Percentiles rank a stretch among this genome's conserved stretches.
These are phyloP conservation scores for Gnatocerus cornutus DNA, from an alignment of 2,888 invertebrate genomes.

Conservation along the genomic window DNA sequence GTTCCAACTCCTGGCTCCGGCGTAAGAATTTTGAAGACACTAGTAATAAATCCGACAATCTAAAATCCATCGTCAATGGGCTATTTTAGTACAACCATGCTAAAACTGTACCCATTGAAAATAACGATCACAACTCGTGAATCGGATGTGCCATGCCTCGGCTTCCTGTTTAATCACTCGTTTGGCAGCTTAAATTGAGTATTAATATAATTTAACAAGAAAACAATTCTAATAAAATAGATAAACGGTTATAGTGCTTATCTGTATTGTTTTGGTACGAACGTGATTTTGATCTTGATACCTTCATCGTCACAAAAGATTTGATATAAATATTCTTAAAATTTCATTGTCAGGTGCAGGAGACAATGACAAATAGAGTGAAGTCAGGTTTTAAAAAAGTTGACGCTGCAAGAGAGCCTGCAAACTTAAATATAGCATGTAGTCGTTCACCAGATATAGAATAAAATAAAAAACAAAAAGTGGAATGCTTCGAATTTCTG, in stretches of 20 bases:
- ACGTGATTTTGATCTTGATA: too few relatives aligned
- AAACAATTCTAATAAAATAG: background rate
- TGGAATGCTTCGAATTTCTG: constrained; percentile 41
- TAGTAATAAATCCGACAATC: too few relatives aligned
- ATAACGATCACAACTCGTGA: background rate
- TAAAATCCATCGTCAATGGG: too few relatives aligned
- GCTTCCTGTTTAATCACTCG: background rate
- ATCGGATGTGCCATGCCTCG: constrained; percentile 2
- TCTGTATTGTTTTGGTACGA: too few relatives aligned
- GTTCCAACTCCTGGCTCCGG: too few relatives aligned
- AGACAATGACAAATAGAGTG: constrained; percentile 35
- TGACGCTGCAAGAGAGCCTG: constrained; percentile 39
- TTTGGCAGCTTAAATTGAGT: background rate
- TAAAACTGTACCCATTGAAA: background rate
- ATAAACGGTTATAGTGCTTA: background rate
- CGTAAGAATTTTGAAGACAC: too few relatives aligned
- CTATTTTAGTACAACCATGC: background rate
- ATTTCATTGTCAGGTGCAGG: constrained; percentile 20
- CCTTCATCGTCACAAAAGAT: too few relatives aligned
- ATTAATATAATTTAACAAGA: background rate
- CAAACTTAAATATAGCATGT: constrained; percentile 41
- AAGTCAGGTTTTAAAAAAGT: constrained; percentile 36
- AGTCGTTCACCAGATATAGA: constrained; percentile 43
- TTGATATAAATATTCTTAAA: background rate
- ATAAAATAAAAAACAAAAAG: constrained; percentile 41